These are phyloP conservation scores for Trogon melanurus DNA, from an alignment of 2,113 vertebrate genomes.

Conservation along the genomic window DNA sequence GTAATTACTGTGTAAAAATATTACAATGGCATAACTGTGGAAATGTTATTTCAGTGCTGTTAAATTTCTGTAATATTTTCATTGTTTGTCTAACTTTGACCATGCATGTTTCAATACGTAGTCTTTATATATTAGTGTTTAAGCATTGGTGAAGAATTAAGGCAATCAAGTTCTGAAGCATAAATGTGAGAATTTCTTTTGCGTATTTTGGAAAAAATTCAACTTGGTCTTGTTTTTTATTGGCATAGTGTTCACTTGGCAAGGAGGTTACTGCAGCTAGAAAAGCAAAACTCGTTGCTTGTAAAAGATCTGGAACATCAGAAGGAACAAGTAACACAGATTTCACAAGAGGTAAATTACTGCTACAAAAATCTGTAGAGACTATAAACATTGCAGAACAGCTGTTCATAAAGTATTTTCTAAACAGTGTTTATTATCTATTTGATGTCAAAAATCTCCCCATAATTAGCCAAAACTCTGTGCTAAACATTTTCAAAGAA, in stretches of 20 bases:
- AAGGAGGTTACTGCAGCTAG: conserved; percentile 92
- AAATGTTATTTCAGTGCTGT: neutral
- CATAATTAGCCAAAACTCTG: conserved; percentile 38
- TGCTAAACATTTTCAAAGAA: conserved; percentile 54
- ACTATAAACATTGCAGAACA: neutral
- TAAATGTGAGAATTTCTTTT: conserved; percentile 27
- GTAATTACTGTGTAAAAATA: neutral
- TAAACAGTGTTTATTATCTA: conserved; percentile 50
- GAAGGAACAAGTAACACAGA: conserved; percentile 81
- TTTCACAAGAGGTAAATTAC: conserved; percentile 89
- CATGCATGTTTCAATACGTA: neutral
- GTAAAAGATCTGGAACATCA: conserved; percentile 89
- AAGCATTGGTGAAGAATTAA: conserved; percentile 13
- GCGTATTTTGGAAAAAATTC: conserved; percentile 44
- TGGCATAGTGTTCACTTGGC: conserved; percentile 93
- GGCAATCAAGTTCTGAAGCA: neutral
- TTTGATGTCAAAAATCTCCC: conserved; percentile 41
- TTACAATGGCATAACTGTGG: neutral
- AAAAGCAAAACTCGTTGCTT: conserved; percentile 91
- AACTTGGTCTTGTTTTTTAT: conserved; percentile 53
- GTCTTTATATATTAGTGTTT: conserved; percentile 34
- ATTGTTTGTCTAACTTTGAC: neutral
- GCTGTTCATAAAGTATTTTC: conserved; percentile 59
- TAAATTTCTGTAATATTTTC: neutral
- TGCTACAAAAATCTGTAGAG: conserved; percentile 31